Evolutionary conservation across 2,113 vertebrate genomes (phyloP), one percentile per base, ranked within the genome.

Genomic region (Potamarius usumacintae): DNA sequence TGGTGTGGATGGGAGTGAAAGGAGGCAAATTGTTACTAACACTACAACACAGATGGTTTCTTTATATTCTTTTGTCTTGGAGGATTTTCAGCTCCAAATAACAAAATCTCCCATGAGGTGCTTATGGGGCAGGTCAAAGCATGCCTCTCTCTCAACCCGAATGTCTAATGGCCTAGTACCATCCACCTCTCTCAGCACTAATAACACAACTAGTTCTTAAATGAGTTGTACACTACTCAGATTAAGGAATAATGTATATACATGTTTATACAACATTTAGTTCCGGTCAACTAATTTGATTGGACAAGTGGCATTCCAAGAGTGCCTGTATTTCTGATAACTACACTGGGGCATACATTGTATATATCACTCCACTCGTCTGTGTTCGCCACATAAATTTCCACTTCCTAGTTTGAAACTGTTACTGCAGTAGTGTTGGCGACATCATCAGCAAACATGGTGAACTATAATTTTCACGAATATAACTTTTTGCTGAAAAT

Each of bases 91-190:
- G 58, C 25, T 77, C n/a, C 25, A 25, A 76, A 83, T 87, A 48
- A 74, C 50, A 11, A 53, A 55, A 58, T 82, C 17, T 58, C 71
- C 60, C 11, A 69, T 58, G 48, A 48, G 85, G 15, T 82, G 27
- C 27, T 86, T 48, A 85, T 53, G 52, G 15, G 78, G 78, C 25
- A 27, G 83, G 85, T 88, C 87, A 62, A 85, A 88, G 74, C 72
- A 55, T 82, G 27, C 27, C 48, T 79, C 81, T 50, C 57, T 84
- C 9, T 83, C 10, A 50, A 53, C 48, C 80, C 42, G 22, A 42
- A 81, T 4, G n/a, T 34, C 80, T 57, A 60, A 17, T 20, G 20
- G 52, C 20, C 76, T 42, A 9, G 52, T 72, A 81, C 50, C 57
- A 58, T 42, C 60, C 52, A 42, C 74, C 77, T 20, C 42, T 11